These are phyloP conservation scores for Ceratina australensis DNA, from an alignment of 1,140 invertebrate species.

Conservation along the genomic window DNA sequence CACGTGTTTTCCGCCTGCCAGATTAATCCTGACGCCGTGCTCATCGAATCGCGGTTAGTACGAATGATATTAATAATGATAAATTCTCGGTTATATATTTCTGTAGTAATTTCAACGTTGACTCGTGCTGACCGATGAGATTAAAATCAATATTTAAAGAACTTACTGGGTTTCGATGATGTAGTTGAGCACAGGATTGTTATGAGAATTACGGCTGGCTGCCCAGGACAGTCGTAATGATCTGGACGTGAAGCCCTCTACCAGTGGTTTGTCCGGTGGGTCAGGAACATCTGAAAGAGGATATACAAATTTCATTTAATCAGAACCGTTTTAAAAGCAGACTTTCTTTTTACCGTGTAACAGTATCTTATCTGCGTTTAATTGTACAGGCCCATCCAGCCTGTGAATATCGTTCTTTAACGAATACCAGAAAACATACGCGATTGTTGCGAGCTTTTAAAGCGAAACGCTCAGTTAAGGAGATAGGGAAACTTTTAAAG, in stretches of 20 bases:
- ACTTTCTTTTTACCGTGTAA: too few species aligned
- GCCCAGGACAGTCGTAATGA: slow-evolving; percentile 89
- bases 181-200: slow-evolving; percentile 86
- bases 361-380: too few species aligned
- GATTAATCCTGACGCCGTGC: too few species aligned
- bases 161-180: slow-evolving; percentile 87
- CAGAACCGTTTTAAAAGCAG: too few species aligned
- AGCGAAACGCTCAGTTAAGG: background rate
- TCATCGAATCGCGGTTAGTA: too few species aligned
- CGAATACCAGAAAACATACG: background rate
- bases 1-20: too few species aligned
- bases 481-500: background rate
- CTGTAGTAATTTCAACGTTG: too few species aligned
- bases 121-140: background rate
- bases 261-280: slow-evolving; percentile 86
- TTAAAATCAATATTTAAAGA: slow-evolving; percentile 46
- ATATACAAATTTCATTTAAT: slow-evolving; percentile 34
- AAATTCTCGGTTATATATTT: too few species aligned
- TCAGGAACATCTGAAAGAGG: slow-evolving; percentile 83
- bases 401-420: background rate
- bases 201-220: slow-evolving; percentile 84
- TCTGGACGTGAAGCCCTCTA: slow-evolving; percentile 86
- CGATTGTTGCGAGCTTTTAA: background rate
- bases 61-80: too few species aligned
- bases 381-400: background rate